Evolutionary conservation across 2,797 vertebrate species (phyloP), one percentile per base, ranked within the genome.

Genomic region (Rallus crepitans): DNA sequence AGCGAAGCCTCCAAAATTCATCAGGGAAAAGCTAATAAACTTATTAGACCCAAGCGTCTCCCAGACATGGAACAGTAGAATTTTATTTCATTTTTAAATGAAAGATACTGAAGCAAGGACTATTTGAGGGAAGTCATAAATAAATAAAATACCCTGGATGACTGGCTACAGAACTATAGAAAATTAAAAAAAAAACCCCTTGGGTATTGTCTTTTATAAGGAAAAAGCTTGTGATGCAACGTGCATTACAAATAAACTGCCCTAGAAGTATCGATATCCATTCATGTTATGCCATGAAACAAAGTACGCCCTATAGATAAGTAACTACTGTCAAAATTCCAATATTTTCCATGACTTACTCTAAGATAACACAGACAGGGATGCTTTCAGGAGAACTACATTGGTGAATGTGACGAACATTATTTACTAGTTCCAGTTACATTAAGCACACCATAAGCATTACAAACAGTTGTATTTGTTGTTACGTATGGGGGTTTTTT

Each of bases 21-120:
- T 92, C 60, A 91, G 84, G 79, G 81, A 94, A 95, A 86, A 93
- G 69, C n/a, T 93, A 87, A 89, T 76, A 90, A 92, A 93, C 59
- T 76, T 80, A 83, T 70, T 87, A 85, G 24, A 87, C 35, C 42
- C 42, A 70, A 88, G 18, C 18, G 56, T 80, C 64, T 68, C 80
- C 59, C 42, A 88, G 77, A 89, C 63, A 71, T 47, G 48, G 61
- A 27, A 50, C 64, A 76, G 39, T 66, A 93, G 50, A 69, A 21
- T 94, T 82, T 86, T 83, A 91, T 93, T 94, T 88, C 14, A 81
- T 91, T 96, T 94, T 78, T 27, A 83, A 93, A 47, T 68, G 28
- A 95, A 82, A 87, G 37, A 94, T 48, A 80, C 4, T 77, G 87
- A 93, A 90, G 33, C 42, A 94, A 89, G 27, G 42, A 80, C 48